Conservation (phyloP, 2,888 invertebrate genomes). For the Chrysolina oricalcia region DNA sequence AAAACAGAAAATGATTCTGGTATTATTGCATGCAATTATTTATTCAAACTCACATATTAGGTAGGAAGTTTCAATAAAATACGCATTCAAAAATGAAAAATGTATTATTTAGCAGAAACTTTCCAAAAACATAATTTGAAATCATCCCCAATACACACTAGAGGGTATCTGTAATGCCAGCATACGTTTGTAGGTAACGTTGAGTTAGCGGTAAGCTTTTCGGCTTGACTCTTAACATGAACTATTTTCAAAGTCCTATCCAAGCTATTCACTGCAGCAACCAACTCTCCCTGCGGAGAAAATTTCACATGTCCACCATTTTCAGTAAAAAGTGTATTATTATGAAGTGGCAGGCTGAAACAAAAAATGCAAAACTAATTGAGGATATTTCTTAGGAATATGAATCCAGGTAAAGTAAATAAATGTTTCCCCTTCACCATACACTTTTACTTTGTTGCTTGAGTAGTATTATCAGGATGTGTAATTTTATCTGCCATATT, state of each 20-base stretch:
- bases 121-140: constrained; percentile 78
- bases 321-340: constrained; percentile 77
- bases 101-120: constrained; percentile 48
- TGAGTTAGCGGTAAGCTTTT: constrained; percentile 74
- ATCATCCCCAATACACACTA: constrained; percentile 77
- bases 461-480: no score
- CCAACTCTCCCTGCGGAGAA: constrained; percentile 77
- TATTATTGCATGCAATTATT: no score
- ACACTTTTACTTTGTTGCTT: no score
- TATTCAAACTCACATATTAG: neutral
- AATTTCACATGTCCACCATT: constrained; percentile 78
- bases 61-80: neutral
- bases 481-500: no score
- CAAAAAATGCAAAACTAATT: constrained; percentile 6
- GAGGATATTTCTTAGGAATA: no score
- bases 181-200: constrained; percentile 76
- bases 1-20: no score
- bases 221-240: constrained; percentile 75
- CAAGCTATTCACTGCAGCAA: constrained; percentile 80
- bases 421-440: no score
- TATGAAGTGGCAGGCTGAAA: constrained; percentile 77
- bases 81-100: neutral
- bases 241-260: constrained; percentile 80
- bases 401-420: no score
- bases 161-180: constrained; percentile 79